Base-by-base conservation (phyloP, 2,113 vertebrate species). In the Hippocampus abdominalis region DNA sequence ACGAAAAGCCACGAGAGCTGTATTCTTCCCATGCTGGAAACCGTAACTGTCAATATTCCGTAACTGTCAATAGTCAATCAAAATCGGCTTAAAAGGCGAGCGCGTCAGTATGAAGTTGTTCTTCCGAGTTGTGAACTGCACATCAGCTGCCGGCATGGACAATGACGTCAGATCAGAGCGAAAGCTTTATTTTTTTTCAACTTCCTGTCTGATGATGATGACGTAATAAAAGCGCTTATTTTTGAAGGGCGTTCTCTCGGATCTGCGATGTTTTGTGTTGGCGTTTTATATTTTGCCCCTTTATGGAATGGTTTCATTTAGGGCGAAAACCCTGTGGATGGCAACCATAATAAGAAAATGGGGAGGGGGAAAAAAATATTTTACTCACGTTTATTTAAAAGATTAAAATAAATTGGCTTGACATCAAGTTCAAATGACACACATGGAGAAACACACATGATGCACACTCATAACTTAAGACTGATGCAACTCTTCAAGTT, bases 401-500 rank as follows among this genome's bases (percentile, higher is more conserved):
- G 81, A 86, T 90, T 91, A 91, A 93, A 91, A 91, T 78, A 79
- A 89, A 63, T 82, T 89, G 63, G 85, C 86, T 85, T 81, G 73
- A 85, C 81, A 83, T 73, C 66, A 75, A 87, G 83, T 87, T 82
- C 80, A 86, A 64, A 86, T 62, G 73, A 86, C 84, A 88, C 71
- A 84, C 64, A 72, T 84, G 86, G 75, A 88, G 78, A 83, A 83
- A 59, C n/a, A 57, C 8, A 57, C 39, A 80, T 84, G 81, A 80
- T 68, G 12, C 81, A 82, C 78, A 74, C 86, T 86, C 86, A 92
- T 92, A 93, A 92, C 82, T 92, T 93, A 92, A 91, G 90, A 91
- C 88, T 86, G 77, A 44, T 73, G 81, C 32, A 83, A 82, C 84
- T 44, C 32, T 87, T 88, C 74, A 90, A 89, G 83, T 88, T 89